A percentile compares a stretch with the other conserved stretches of the same genome.
Conservation (phyloP, 2,113 vertebrate species). For the Melospiza georgiana region DNA sequence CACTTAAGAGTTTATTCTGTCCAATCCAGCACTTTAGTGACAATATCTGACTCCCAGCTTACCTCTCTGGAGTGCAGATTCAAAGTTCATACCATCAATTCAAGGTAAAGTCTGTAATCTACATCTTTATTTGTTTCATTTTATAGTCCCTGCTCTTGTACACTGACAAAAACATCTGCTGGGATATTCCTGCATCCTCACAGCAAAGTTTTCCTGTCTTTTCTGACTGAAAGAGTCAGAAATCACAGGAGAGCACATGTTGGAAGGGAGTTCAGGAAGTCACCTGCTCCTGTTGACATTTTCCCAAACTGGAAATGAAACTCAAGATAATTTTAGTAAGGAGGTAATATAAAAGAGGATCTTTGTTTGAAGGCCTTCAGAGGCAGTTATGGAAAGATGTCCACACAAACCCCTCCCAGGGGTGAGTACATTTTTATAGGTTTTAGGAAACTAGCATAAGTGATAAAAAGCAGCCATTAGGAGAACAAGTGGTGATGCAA, state of each 20-base stretch:
- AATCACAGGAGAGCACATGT: not conserved
- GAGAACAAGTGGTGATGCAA: too few relatives aligned
- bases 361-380: not conserved
- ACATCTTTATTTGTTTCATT: not conserved
- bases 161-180: not conserved
- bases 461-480: too few relatives aligned
- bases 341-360: not conserved
- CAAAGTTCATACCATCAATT: not conserved
- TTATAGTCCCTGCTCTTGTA: not conserved
- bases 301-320: not conserved
- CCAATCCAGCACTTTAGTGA: not conserved
- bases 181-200: not conserved
- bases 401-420: not conserved
- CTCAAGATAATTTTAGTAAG: not conserved
- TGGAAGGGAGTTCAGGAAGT: not conserved
- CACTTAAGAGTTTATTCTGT: not conserved
- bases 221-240: not conserved
- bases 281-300: not conserved
- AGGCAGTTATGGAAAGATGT: not conserved
- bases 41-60: not conserved
- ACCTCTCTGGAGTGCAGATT: not conserved
- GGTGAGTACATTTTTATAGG: not conserved
- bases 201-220: not conserved
- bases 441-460: too few relatives aligned
- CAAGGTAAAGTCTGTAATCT: not conserved